A percentile compares a stretch with the other conserved stretches of the same genome.
Conservation (phyloP, 2,797 vertebrate species). For the Dendrocincla fuliginosa region DNA sequence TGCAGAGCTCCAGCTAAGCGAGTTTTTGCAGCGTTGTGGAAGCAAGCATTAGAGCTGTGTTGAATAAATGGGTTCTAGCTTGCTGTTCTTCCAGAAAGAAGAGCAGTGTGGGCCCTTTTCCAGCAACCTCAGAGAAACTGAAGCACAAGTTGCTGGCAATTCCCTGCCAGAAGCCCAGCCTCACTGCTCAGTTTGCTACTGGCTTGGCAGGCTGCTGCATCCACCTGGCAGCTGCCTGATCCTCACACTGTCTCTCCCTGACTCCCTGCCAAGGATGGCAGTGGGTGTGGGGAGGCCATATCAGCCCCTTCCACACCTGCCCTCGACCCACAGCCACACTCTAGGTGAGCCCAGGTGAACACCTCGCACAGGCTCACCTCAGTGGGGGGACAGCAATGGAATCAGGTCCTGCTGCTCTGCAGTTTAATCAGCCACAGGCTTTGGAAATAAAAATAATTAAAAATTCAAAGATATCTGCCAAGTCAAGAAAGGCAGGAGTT, state of each 20-base stretch:
- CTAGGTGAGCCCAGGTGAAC: background rate
- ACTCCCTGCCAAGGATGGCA: background rate
- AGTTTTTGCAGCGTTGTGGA: background rate
- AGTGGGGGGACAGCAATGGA: accelerated
- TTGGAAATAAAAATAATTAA: background rate
- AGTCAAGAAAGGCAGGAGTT: background rate
- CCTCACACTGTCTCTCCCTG: background rate
- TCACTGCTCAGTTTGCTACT: background rate
- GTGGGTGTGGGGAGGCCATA: background rate
- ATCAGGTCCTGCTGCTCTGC: background rate
- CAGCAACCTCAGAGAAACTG: background rate
- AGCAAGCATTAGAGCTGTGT: background rate
- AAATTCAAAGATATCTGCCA: background rate
- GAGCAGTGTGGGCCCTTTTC: background rate
- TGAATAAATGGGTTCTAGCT: background rate
- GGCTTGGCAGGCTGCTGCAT: slow-evolving; percentile 36
- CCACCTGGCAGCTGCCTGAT: background rate
- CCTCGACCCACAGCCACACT: accelerated
- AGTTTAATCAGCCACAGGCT: background rate
- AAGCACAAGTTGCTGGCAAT: background rate
- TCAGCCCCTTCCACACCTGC: accelerated
- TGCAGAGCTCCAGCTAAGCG: background rate
- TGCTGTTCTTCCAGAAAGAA: background rate
- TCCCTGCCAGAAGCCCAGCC: slow-evolving; percentile 2
- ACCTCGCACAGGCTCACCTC: accelerated